Base-by-base conservation (phyloP, 2,888 invertebrate species). In the Nematopogon swammerdamellus region DNA sequence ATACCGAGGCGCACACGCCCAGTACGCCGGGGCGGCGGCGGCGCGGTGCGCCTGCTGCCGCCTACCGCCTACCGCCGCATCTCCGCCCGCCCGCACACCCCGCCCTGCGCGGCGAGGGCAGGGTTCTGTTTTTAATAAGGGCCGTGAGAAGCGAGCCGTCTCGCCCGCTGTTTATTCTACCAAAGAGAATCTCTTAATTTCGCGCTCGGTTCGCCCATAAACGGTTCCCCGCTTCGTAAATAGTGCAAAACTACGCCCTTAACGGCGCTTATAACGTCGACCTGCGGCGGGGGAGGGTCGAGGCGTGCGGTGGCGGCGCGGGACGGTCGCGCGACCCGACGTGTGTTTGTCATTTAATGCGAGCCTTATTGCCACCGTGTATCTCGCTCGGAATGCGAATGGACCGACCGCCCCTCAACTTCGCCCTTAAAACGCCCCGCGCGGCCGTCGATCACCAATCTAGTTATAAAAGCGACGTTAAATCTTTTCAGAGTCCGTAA, bases 171-270 rank as follows among this genome's bases (percentile, higher is more conserved):
- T 72, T 71, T 71, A 66, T 63, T 59, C 58, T 63, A 59, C 60
- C 55, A 60, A 61, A 59, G 60, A 62, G 63, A 69, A 73, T 72
- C 71, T 71, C 74, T 74, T 73, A 73, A 75, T 75, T 74, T 74
- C 58, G 65, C 67, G 61, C 67, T 61, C 63, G 65, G 60, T 56
- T 58, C 59, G 58, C 54, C 57, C 60, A 56, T 63, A 62, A 64
- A 63, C 65, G 53, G 48, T 43, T 49, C 29, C 18, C 46, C 44
- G 50, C 47, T 47, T 18, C 49, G 68, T 60, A 67, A 68, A 70
- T 67, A 69, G 62, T 67, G 58, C 56, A 49, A 48, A 51, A 53
- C 48, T 51, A 51, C 49, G 53, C 50, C 44, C 50, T 45, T 20
- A 42, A 44, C 46, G 46, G 17, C 25, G 42, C 46, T 49, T 49